Conservation (phyloP, 2,797 vertebrate species). For the Mallotus villosus region DNA sequence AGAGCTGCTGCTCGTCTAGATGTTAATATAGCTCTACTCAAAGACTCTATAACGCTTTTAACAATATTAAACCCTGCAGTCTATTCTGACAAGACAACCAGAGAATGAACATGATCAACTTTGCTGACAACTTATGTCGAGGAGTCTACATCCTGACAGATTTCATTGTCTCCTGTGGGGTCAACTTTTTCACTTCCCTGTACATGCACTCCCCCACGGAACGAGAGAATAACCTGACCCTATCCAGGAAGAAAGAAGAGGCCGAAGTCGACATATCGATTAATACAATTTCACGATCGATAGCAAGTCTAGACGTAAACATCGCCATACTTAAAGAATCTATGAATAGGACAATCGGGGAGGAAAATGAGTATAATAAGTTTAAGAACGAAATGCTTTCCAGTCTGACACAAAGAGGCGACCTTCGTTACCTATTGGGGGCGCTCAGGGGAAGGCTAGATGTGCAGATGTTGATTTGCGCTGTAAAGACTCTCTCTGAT, state of each 20-base stretch:
- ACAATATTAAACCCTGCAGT: not conserved
- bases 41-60: not conserved
- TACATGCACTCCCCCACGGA: not conserved
- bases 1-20: not conserved
- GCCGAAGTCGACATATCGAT: not conserved
- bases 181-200: not conserved
- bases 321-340: not conserved
- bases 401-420: not conserved
- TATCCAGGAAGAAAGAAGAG: not conserved
- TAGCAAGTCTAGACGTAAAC: not conserved
- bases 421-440: not conserved
- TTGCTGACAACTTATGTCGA: not conserved
- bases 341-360: not conserved
- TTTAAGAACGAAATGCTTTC: not conserved
- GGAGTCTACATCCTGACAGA: not conserved
- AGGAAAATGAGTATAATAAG: not conserved
- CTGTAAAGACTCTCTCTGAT: slow-evolving; percentile 4
- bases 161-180: not conserved
- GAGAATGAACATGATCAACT: not conserved
- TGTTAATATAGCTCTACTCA: not conserved
- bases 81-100: not conserved
- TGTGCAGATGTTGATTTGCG: not conserved
- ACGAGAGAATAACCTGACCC: not conserved
- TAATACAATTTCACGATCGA: not conserved
- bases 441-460: slow-evolving; percentile 1